Percentiles rank a stretch among this genome's conserved stretches.
phyloP scores from a whole-genome alignment of 2,888 invertebrate genomes.

The Cremastobaeus sp. region DNA sequence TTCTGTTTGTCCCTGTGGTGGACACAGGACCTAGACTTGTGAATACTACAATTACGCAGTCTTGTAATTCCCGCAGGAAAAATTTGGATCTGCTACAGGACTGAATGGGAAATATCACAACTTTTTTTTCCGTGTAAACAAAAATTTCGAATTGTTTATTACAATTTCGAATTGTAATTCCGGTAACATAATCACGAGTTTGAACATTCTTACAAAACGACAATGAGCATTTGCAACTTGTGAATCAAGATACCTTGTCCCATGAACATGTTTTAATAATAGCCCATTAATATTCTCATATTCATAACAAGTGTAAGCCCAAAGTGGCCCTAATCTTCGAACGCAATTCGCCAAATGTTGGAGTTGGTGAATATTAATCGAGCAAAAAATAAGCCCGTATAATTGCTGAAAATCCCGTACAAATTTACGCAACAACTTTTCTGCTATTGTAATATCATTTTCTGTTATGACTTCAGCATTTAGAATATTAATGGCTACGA shows the following conservation, averaged over 20 bases:
- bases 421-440: conserved; percentile 19
- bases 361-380: conserved; percentile 25
- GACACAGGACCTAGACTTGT: too few species aligned
- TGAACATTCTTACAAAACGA: conserved; percentile 32
- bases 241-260: conserved; percentile 42
- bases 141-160: too few species aligned
- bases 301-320: conserved; percentile 48
- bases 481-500: background rate
- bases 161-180: too few species aligned
- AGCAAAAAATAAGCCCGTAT: conserved; percentile 30
- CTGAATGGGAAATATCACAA: too few species aligned
- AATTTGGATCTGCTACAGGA: too few species aligned
- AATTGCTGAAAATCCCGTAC: conserved; percentile 44
- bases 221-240: conserved; percentile 35
- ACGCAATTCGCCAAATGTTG: conserved; percentile 44
- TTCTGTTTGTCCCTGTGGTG: too few species aligned
- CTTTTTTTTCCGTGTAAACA: too few species aligned
- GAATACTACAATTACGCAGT: conserved; percentile 26
- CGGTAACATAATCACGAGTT: too few species aligned
- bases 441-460: background rate
- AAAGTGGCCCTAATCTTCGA: conserved; percentile 39
- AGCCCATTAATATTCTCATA: conserved; percentile 35
- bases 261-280: conserved; percentile 41
- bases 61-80: too few species aligned
- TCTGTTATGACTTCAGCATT: conserved; percentile 26